A percentile compares a stretch with the other conserved stretches of the same genome.
These are phyloP conservation scores for Pholis gunnellus DNA, from an alignment of 2,113 vertebrate species.

Conservation along the genomic window DNA sequence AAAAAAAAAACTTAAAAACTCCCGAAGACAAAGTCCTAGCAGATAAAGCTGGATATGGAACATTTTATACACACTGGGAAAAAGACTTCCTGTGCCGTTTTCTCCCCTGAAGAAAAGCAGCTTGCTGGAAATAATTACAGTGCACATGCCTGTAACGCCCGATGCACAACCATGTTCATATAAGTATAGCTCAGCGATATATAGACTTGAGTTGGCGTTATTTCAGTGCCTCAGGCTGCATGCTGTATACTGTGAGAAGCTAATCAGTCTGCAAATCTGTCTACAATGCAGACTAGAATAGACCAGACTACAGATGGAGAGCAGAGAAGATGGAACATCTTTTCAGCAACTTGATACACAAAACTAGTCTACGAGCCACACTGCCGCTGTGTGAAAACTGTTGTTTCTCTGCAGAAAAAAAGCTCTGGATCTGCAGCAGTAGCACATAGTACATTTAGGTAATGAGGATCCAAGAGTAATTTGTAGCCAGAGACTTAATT, in stretches of 20 bases:
- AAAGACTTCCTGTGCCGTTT: slow-evolving; percentile 1
- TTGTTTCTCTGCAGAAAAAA: slow-evolving; percentile 33
- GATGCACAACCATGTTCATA: slow-evolving; percentile 44
- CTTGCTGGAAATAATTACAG: slow-evolving; percentile 50
- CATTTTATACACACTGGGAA: not conserved
- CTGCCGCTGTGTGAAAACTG: not conserved
- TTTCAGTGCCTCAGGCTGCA: slow-evolving; percentile 55
- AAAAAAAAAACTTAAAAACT: not conserved
- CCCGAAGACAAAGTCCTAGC: not conserved
- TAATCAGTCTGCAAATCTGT: slow-evolving; percentile 54
- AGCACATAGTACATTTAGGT: slow-evolving; percentile 45
- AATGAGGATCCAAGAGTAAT: slow-evolving; percentile 68
- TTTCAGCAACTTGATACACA: not conserved
- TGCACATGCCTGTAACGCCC: slow-evolving; percentile 31
- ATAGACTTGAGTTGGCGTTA: slow-evolving; percentile 63
- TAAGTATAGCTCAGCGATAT: slow-evolving; percentile 58
- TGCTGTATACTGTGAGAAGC: slow-evolving; percentile 41
- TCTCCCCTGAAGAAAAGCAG: slow-evolving; percentile 41
- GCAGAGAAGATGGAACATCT: not conserved
- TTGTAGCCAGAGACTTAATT: slow-evolving; percentile 75
- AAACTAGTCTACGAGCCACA: not conserved
- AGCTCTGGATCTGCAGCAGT: not conserved
- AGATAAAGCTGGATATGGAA: slow-evolving; percentile 6
- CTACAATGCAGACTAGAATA: slow-evolving; percentile 30
- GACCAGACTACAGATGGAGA: slow-evolving; percentile 5